Percentiles rank a stretch among this genome's conserved stretches.
phyloP scores from a whole-genome alignment of 2,888 invertebrate genomes.

The Parapristionchus giblindavisi region DNA sequence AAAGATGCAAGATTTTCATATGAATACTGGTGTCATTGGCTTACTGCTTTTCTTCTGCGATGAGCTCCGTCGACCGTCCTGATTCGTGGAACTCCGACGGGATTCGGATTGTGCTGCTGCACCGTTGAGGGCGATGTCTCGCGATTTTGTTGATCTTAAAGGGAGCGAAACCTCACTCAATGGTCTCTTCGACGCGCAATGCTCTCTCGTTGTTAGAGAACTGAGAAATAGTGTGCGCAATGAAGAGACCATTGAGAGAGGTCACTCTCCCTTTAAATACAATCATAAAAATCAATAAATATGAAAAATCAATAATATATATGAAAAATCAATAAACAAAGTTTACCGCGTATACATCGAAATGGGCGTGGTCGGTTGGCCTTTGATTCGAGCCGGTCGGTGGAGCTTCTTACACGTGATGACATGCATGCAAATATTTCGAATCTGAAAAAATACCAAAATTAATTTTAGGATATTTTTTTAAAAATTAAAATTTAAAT shows the following conservation, averaged over 20 bases:
- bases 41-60: slow-evolving; percentile 23
- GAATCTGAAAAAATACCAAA: slow-evolving; percentile 42
- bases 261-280: too few relatives aligned
- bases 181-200: too few relatives aligned
- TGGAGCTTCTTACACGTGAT: slow-evolving; percentile 60
- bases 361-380: slow-evolving; percentile 56
- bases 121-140: slow-evolving; percentile 24
- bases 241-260: too few relatives aligned
- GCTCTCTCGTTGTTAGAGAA: too few relatives aligned
- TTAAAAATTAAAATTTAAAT: neutral
- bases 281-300: neutral
- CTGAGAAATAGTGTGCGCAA: too few relatives aligned
- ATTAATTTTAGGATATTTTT: neutral
- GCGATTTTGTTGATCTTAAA: slow-evolving; percentile 31
- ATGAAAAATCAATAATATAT: neutral
- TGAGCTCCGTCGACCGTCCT: slow-evolving; percentile 21
- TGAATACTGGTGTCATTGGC: too few relatives aligned
- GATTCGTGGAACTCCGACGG: slow-evolving; percentile 26
- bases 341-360: slow-evolving; percentile 55
- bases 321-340: neutral
- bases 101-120: neutral
- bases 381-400: slow-evolving; percentile 57
- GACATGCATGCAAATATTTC: slow-evolving; percentile 62
- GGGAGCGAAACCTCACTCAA: too few relatives aligned
- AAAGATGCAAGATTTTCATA: neutral